Evolutionary conservation across 2,888 invertebrate genomes (phyloP).

Genomic region (Julus scanicus): DNA sequence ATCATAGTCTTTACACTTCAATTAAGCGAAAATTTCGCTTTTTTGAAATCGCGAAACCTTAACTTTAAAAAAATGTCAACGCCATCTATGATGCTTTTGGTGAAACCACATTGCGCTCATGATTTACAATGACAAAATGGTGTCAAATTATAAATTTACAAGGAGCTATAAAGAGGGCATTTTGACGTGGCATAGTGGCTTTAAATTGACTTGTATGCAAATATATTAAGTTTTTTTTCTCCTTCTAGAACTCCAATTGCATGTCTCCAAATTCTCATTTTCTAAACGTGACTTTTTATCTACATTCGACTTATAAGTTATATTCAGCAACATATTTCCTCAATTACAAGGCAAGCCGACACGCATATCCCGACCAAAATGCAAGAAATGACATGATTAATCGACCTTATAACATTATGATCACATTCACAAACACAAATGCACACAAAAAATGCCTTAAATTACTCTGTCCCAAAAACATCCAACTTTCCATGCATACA

Average conservation of each 20-base stretch:
- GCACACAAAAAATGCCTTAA: neutral
- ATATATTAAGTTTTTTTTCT: neutral
- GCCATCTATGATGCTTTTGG: neutral
- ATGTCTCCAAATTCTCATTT: slow-evolving; percentile 13
- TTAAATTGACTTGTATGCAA: neutral
- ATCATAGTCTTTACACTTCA: too few relatives aligned
- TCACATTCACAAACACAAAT: neutral
- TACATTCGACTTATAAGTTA: neutral
- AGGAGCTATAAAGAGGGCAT: neutral
- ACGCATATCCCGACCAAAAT: neutral
- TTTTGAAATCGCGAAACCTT: too few relatives aligned
- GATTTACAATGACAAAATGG: neutral
- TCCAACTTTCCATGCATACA: neutral
- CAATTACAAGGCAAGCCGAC: neutral
- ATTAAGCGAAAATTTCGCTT: too few relatives aligned
- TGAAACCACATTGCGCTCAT: neutral
- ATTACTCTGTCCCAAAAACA: slow-evolving; percentile 17
- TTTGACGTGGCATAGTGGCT: neutral
- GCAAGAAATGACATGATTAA: neutral
- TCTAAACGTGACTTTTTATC: neutral
- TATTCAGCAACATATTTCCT: neutral
- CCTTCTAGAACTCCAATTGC: neutral
- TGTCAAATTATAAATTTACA: neutral
- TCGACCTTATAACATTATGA: neutral
- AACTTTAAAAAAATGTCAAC: neutral